phyloP scores from a whole-genome alignment of 2,113 vertebrate genomes.

The Atrichornis clamosus region DNA sequence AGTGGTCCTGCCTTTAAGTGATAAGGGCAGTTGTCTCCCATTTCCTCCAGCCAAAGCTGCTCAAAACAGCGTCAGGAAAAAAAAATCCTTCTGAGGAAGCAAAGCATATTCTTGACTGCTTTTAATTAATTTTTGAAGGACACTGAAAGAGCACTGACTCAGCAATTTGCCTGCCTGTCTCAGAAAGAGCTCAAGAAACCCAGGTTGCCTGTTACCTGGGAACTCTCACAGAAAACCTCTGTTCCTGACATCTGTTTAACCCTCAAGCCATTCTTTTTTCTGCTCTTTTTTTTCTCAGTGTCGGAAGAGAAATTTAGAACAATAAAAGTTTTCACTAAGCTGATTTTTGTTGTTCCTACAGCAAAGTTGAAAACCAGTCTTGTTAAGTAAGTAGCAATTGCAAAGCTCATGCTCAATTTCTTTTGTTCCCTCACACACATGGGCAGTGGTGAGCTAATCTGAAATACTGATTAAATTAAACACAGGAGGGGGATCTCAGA shows the following conservation, averaged over 20 bases:
- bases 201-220: not conserved
- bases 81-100: not conserved
- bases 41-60: constrained; percentile 14
- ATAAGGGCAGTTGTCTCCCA: not conserved
- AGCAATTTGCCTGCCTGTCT: not conserved
- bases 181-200: not conserved
- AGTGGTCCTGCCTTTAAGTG: constrained; percentile 3
- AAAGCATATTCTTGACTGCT: not conserved
- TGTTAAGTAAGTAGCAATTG: not conserved
- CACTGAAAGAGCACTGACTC: not conserved
- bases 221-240: not conserved
- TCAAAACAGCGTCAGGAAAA: not conserved
- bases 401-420: not conserved
- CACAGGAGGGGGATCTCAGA: not conserved
- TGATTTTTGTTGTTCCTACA: not conserved
- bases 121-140: constrained; percentile 27
- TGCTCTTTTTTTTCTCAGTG: not conserved
- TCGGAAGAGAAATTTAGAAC: not conserved
- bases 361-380: not conserved
- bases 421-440: not conserved
- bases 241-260: not conserved
- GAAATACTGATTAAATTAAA: constrained; percentile 9
- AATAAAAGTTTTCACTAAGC: not conserved
- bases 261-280: not conserved
- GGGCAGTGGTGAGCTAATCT: not conserved